Evolutionary conservation across 2,888 invertebrate genomes (phyloP).

Genomic region (Parnassius orleans): DNA sequence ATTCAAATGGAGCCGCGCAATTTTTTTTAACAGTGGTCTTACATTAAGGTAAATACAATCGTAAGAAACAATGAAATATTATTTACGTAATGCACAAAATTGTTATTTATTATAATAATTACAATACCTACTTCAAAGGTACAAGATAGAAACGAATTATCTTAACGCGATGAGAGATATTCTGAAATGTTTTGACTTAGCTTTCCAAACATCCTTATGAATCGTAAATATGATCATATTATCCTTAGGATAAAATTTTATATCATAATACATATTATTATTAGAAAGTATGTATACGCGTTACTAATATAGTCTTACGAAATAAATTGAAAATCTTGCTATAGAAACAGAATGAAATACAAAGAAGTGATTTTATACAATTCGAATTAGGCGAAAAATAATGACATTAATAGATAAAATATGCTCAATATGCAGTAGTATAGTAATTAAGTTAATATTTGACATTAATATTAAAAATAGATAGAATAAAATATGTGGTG

Average conservation of each 20-base stretch:
- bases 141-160: conserved; percentile 78
- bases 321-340: conserved; percentile 73
- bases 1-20: conserved; percentile 61
- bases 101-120: conserved; percentile 79
- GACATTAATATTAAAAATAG: conserved; percentile 81
- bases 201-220: conserved; percentile 72
- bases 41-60: conserved; percentile 77
- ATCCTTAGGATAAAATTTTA: conserved; percentile 79
- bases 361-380: conserved; percentile 79
- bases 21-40: conserved; percentile 74
- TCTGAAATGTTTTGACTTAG: conserved; percentile 75
- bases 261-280: conserved; percentile 77
- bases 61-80: conserved; percentile 80
- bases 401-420: conserved; percentile 80
- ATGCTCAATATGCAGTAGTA: conserved; percentile 76
- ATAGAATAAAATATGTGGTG: conserved; percentile 79
- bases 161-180: conserved; percentile 79
- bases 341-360: conserved; percentile 73
- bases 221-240: conserved; percentile 75
- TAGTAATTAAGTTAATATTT: conserved; percentile 79
- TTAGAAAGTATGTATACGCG: conserved; percentile 78
- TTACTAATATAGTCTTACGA: conserved; percentile 79
- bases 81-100: conserved; percentile 80
- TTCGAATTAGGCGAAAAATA: conserved; percentile 79
- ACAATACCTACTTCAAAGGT: conserved; percentile 80